Conservation (phyloP, 2,113 vertebrate species). For the Diadophis punctatus region DNA sequence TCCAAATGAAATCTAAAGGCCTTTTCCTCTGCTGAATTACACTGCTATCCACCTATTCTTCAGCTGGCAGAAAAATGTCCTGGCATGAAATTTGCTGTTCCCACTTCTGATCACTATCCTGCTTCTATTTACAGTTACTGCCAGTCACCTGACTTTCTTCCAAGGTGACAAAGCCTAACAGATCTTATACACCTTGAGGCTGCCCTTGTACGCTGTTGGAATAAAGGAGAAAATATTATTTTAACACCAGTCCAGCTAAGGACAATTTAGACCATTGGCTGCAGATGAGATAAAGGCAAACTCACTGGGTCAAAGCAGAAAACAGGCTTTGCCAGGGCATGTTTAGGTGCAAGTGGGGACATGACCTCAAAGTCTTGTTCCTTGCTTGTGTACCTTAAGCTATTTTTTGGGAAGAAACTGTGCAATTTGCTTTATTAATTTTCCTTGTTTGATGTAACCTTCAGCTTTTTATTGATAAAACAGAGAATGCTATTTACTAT, state of each 20-base stretch:
- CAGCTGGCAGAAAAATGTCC: neutral
- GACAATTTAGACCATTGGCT: neutral
- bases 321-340: neutral
- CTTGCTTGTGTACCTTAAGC: neutral
- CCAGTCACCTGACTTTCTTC: neutral
- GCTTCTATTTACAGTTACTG: neutral
- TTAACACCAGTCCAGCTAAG: neutral
- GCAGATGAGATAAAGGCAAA: neutral
- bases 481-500: neutral
- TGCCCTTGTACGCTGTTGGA: neutral
- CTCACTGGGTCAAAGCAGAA: neutral
- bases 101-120: neutral
- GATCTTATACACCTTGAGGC: neutral
- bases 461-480: constrained; percentile 13
- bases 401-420: neutral
- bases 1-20: neutral
- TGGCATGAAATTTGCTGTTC: neutral
- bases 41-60: neutral
- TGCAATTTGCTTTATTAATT: neutral
- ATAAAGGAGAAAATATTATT: neutral
- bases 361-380: neutral
- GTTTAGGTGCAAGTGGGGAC: neutral
- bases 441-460: constrained; percentile 9
- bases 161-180: neutral
- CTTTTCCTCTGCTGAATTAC: neutral